These are phyloP conservation scores for Aleiodes sp. DNA, from an alignment of 1,140 invertebrate genomes.

Conservation along the genomic window DNA sequence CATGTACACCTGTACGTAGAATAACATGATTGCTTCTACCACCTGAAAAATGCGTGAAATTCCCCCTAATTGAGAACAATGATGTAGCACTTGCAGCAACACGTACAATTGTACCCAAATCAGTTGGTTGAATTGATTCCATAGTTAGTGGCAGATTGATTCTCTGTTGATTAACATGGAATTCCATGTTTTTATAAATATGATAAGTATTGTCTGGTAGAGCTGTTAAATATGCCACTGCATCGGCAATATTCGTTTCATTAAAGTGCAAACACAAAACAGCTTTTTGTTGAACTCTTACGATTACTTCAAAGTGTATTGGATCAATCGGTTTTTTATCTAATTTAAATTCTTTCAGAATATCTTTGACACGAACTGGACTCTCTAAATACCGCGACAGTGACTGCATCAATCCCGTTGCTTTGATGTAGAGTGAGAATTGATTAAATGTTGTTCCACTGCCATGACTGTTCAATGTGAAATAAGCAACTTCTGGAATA, in stretches of 20 bases:
- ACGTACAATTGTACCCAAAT: slow-evolving; percentile 67
- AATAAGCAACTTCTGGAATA: slow-evolving; percentile 69
- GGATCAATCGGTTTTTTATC: slow-evolving; percentile 60
- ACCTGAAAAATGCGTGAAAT: slow-evolving; percentile 63
- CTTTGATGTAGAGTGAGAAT: slow-evolving; percentile 70
- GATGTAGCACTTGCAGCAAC: slow-evolving; percentile 64
- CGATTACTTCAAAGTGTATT: slow-evolving; percentile 69
- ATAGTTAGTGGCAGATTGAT: slow-evolving; percentile 63
- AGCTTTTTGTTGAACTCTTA: slow-evolving; percentile 69
- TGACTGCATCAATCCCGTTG: slow-evolving; percentile 64
- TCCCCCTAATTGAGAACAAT: slow-evolving; percentile 68
- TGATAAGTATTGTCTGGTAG: slow-evolving; percentile 55
- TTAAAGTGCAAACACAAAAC: slow-evolving; percentile 70
- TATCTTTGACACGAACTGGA: slow-evolving; percentile 62
- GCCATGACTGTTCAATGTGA: slow-evolving; percentile 71
- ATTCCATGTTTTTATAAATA: slow-evolving; percentile 64
- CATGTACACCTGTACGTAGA: slow-evolving; percentile 70
- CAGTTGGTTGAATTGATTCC: slow-evolving; percentile 65
- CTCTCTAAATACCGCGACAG: slow-evolving; percentile 57
- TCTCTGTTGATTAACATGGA: slow-evolving; percentile 67
- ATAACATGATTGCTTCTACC: slow-evolving; percentile 70
- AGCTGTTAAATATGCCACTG: slow-evolving; percentile 56
- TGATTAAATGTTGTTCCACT: slow-evolving; percentile 68
- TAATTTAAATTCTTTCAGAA: slow-evolving; percentile 66
- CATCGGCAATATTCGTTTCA: slow-evolving; percentile 65